phyloP scores from a whole-genome alignment of 1,140 invertebrate species.

The Eulimnadia texana region DNA sequence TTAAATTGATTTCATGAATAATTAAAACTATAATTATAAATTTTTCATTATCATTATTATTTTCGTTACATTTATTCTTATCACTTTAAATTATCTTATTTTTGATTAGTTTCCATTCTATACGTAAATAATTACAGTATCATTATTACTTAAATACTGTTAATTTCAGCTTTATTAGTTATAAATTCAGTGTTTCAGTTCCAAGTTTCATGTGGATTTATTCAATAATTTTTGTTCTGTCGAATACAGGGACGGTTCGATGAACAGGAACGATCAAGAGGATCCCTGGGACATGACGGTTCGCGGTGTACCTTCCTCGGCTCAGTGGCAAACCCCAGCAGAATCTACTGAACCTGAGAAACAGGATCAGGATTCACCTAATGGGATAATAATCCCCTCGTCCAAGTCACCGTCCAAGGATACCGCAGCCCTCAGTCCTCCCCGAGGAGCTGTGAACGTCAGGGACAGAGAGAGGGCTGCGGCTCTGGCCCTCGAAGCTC shows the following conservation, averaged over 20 bases:
- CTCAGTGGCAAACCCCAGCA: constrained; percentile 2
- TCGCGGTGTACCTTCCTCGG: constrained; percentile 37
- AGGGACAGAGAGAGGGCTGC: neutral
- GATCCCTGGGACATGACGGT: constrained; percentile 90
- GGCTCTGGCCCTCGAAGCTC: neutral
- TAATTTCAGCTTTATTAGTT: too few species aligned
- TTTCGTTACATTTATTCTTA: neutral
- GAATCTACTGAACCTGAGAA: neutral
- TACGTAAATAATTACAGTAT: too few species aligned
- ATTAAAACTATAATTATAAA: neutral
- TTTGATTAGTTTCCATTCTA: too few species aligned
- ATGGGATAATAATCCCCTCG: neutral
- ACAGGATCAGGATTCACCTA: neutral
- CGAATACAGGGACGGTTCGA: constrained; percentile 54
- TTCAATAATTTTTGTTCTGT: constrained; percentile 21
- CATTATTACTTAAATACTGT: too few species aligned
- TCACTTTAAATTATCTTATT: neutral
- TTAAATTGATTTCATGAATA: neutral
- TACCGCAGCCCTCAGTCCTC: neutral
- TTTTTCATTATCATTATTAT: neutral
- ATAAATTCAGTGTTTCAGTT: too few species aligned
- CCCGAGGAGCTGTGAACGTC: neutral
- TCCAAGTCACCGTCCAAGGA: neutral
- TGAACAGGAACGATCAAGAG: constrained; percentile 63
- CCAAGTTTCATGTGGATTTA: neutral